These are phyloP conservation scores for Loris lydekkerianus DNA, from an alignment of 2,797 vertebrate species.

Conservation along the genomic window DNA sequence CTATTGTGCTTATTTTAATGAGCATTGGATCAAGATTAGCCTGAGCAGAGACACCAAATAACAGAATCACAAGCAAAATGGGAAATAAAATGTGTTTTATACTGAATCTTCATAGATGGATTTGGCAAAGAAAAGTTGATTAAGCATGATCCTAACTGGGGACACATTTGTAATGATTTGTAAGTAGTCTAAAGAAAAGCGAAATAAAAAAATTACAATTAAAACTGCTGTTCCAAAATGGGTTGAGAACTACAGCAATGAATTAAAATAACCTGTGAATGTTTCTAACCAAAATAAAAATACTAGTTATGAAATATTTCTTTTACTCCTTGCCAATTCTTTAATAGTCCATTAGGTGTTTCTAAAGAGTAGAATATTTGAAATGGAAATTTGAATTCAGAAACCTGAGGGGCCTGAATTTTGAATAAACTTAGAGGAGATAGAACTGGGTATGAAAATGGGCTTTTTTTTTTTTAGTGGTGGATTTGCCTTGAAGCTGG, in stretches of 20 bases:
- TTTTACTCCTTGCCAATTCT: conserved; percentile 76
- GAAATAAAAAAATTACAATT: conserved; percentile 53
- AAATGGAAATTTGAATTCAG: conserved; percentile 76
- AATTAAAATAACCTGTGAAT: conserved; percentile 75
- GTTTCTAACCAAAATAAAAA: conserved; percentile 81
- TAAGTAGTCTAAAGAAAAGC: conserved; percentile 70
- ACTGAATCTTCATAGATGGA: conserved; percentile 69
- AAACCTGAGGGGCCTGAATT: conserved; percentile 61
- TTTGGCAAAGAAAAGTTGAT: conserved; percentile 75
- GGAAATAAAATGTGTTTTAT: conserved; percentile 74
- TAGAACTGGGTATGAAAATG: conserved; percentile 60
- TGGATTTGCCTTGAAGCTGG: conserved; percentile 53
- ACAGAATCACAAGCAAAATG: conserved; percentile 70
- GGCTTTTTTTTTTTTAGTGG: conserved; percentile 66
- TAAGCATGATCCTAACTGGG: conserved; percentile 62
- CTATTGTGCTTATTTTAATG: conserved; percentile 62
- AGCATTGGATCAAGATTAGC: conserved; percentile 72
- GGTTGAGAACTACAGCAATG: conserved; percentile 54
- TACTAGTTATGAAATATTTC: conserved; percentile 75
- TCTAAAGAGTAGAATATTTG: conserved; percentile 71
- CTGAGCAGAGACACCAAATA: conserved; percentile 62
- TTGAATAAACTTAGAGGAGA: conserved; percentile 61
- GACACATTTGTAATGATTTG: conserved; percentile 71
- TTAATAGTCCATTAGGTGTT: conserved; percentile 77
- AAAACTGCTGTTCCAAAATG: conserved; percentile 64